phyloP scores from a whole-genome alignment of 1,140 invertebrate genomes.

The Papilio helenus region DNA sequence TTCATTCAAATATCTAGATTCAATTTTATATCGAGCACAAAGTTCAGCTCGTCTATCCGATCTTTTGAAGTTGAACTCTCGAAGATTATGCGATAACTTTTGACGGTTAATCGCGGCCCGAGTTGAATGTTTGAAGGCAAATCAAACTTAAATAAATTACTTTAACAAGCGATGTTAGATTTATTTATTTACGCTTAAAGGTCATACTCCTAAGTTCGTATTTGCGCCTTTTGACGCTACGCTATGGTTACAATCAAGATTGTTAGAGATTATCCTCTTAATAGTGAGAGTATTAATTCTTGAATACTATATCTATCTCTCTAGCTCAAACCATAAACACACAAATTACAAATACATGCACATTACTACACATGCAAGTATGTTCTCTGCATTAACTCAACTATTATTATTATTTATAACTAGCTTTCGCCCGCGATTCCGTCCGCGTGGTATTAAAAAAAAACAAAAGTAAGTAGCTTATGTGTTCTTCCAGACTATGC shows the following conservation, averaged over 20 bases:
- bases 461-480: no score
- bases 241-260: neutral
- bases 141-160: constrained; percentile 16
- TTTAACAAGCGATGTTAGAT: neutral
- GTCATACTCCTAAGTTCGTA: neutral
- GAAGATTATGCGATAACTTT: constrained; percentile 20
- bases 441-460: no score
- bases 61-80: constrained; percentile 8
- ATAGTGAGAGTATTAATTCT: no score
- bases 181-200: neutral
- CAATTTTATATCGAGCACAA: constrained; percentile 12
- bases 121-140: constrained; percentile 14
- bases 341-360: no score
- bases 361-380: no score
- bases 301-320: no score
- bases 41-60: constrained; percentile 7
- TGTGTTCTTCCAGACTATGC: no score
- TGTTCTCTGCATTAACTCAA: no score
- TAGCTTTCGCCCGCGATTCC: no score
- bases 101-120: neutral
- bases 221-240: neutral
- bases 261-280: neutral
- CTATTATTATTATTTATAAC: no score
- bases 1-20: neutral
- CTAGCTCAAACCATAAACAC: no score